Evolutionary conservation across 2,113 vertebrate species (phyloP).

Genomic region (Pachypanchax playfairii): DNA sequence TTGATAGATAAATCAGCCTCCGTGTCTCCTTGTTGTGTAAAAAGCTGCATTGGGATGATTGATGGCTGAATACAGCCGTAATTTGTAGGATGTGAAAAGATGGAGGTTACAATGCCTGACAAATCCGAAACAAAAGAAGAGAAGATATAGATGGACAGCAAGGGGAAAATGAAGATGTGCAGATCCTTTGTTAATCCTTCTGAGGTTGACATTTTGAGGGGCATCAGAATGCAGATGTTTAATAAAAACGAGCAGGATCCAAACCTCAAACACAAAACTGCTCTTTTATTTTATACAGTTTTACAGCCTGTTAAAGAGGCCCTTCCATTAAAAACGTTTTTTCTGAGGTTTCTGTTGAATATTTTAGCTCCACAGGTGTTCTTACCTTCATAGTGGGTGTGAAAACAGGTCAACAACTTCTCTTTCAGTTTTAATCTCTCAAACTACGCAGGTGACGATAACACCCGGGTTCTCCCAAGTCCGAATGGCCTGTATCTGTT

Average conservation of each 20-base stretch:
- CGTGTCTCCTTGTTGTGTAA: slow-evolving; percentile 45
- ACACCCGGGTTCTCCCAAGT: too few species aligned
- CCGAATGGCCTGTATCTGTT: too few species aligned
- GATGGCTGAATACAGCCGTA: slow-evolving; percentile 63
- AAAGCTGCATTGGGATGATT: slow-evolving; percentile 50
- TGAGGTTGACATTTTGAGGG: slow-evolving; percentile 40
- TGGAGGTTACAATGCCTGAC: slow-evolving; percentile 48
- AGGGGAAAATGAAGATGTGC: slow-evolving; percentile 38
- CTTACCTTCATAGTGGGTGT: too few species aligned
- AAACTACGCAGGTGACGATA: too few species aligned
- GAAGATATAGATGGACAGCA: slow-evolving; percentile 36
- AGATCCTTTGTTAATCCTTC: slow-evolving; percentile 55
- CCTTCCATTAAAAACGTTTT: too few species aligned
- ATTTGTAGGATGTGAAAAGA: slow-evolving; percentile 65
- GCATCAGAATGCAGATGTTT: slow-evolving; percentile 15
- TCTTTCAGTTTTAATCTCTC: too few species aligned
- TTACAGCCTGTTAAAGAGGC: slow-evolving; percentile 10
- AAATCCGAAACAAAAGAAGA: slow-evolving; percentile 49
- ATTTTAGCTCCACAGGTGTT: too few species aligned
- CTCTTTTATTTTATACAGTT: slow-evolving; percentile 10
- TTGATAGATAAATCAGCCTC: slow-evolving; percentile 59
- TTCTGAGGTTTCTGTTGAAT: too few species aligned
- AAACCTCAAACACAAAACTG: too few species aligned
- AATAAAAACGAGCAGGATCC: not conserved
- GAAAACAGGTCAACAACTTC: too few species aligned